phyloP scores from a whole-genome alignment of 2,888 invertebrate genomes.

The Drosophila picticornis region DNA sequence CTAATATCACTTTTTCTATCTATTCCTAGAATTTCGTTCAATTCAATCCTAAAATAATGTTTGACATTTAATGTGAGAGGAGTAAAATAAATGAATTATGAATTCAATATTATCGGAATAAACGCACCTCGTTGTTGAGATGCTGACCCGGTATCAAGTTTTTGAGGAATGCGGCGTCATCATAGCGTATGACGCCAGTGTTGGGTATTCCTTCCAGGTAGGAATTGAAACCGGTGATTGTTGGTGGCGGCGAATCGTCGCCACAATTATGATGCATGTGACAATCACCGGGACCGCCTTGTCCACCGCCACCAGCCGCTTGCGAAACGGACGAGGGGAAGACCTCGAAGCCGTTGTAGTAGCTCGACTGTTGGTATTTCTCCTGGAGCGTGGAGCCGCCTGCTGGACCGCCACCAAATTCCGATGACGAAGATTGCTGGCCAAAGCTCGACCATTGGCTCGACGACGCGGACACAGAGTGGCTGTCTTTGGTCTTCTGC shows the following conservation, averaged over 20 bases:
- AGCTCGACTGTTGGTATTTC: slow-evolving; percentile 83
- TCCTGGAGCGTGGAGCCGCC: slow-evolving; percentile 75
- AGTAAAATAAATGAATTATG: not conserved
- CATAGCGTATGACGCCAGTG: slow-evolving; percentile 84
- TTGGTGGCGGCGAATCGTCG: slow-evolving; percentile 84
- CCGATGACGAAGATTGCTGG: slow-evolving; percentile 34
- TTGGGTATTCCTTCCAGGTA: slow-evolving; percentile 85
- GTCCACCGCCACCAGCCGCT: slow-evolving; percentile 32
- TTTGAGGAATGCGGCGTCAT: slow-evolving; percentile 84
- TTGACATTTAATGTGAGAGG: not conserved
- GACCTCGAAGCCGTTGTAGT: slow-evolving; percentile 84
- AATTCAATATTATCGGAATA: not conserved
- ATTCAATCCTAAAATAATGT: not conserved
- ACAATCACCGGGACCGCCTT: slow-evolving; percentile 71
- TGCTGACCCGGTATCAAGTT: slow-evolving; percentile 85
- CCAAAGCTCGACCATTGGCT: slow-evolving; percentile 69
- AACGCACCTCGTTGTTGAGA: slow-evolving; percentile 84
- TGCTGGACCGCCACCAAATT: slow-evolving; percentile 38
- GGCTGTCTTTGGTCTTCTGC: slow-evolving; percentile 82
- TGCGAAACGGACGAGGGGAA: slow-evolving; percentile 65
- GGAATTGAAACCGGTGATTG: slow-evolving; percentile 84
- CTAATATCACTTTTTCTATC: not conserved
- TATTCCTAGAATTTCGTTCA: not conserved
- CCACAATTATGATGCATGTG: slow-evolving; percentile 84
- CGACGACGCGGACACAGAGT: slow-evolving; percentile 48